Base-by-base conservation (phyloP, 1,140 invertebrate genomes). In the Gryon sp. region DNA sequence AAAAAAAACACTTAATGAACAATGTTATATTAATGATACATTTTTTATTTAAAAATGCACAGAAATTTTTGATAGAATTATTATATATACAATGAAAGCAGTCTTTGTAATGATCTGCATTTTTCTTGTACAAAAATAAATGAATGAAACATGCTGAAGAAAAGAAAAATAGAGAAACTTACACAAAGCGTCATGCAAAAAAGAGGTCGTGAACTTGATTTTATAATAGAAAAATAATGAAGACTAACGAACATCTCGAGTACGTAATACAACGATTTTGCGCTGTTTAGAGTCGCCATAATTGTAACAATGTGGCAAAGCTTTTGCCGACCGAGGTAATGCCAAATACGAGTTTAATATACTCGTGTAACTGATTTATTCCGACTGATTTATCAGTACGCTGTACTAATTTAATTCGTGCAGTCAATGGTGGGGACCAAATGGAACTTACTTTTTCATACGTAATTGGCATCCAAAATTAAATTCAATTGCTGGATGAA, bases 221-320 rank as follows among this genome's bases (percentile, higher is more conserved):
- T 66, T 32, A 57, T 76, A 81, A 82, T 80, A 68, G 50, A 63
- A 19, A 72, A 80, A 78, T 81, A 81, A 82, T 81, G 76, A 81
- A 80, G 79, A 82, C 66, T 77, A 81, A 82, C 76, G 81, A 80
- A 80, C 65, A 69, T 45, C 24, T n/a, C 46, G 50, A 60, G 34
- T 48, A 48, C 55, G 70, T 70, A 50, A 15, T 30, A 30, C 43
- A 34, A 11, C 18, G 20, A 41, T 72, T 15, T 55, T 41, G 53
- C 52, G 41, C 19, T 45, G 45, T 59, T 62, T 55, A 69, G 57
- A 70, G 76, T 76, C 62, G 28, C 55, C 65, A 28, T 52, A 48
- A 53, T 57, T 11, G 20, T 38, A 40, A 72, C 62, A 59, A 22
- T 53, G 62, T 62, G 46, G 53, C 46, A 53, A 53, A 53, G 57